Evolutionary conservation across 2,888 invertebrate species (phyloP), one percentile per base, ranked within the genome.

Genomic region (Amorpha juglandis): DNA sequence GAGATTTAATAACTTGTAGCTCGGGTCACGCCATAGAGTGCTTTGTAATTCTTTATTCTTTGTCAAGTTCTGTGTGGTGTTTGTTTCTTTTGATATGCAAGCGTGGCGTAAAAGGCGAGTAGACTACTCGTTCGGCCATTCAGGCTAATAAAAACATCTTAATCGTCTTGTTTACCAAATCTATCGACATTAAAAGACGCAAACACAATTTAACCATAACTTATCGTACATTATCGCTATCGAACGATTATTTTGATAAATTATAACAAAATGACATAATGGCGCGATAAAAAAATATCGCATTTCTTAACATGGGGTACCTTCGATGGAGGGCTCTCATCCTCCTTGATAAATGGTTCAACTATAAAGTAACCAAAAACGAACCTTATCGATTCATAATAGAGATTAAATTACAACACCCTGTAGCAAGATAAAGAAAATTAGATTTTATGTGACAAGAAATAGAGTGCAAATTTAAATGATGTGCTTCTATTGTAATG

Each of bases 331-430:
- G 86, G 78, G 72, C 67, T 76, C 79, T 82, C 81, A 89, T 88
- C 87, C 84, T 66, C 62, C 70, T 75, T 88, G 89, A 90, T 88
- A 88, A 89, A 89, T 84, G 80, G 82, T 75, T 73, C 68, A 16
- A 21, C 16, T 4, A 19, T 9, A 58, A 9, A 48, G 7, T 45
- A 58, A 47, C 12, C 16, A 38, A 65, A 21, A 65, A 47, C 1
- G 3, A 35, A 45, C 58, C 35, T 48, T 55, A 48, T 35, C 2
- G 0, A 6, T 8, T 14, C 9, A 3, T 6, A 9, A 8, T 48
- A 58, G 21, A 65, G 55, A 58, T 47, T 21, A 47, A 58, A 58
- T 12, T 42, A 58, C 19, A 19, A 58, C 16, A 58, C 19, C 12
- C 9, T 19, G 19, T 19, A 19, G 6, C 12, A 19, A 42, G 12